A percentile compares a stretch with the other conserved stretches of the same genome.
Evolutionary conservation across 2,113 vertebrate genomes (phyloP).

Genomic region (Pedetes capensis): DNA sequence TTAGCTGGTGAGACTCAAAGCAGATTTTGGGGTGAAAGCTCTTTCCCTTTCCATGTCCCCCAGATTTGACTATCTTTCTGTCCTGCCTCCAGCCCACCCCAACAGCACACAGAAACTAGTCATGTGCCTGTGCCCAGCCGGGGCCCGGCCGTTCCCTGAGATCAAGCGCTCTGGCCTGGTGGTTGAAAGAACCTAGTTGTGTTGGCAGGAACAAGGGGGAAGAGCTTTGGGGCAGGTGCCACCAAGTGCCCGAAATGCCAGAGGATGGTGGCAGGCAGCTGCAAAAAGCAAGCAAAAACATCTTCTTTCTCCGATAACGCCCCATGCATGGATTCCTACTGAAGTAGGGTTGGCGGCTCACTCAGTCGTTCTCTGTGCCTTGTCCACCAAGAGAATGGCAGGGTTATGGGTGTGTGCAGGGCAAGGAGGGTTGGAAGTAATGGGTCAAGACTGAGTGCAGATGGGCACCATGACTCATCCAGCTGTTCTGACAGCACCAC

Average conservation of each 20-base stretch:
- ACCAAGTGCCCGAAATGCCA: accelerated
- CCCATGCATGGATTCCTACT: background rate
- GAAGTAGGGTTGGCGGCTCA: no score
- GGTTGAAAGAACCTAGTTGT: background rate
- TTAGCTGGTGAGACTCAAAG: no score
- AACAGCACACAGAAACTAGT: no score
- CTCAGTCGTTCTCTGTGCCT: background rate
- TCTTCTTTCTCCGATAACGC: no score
- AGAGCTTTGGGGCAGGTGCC: background rate
- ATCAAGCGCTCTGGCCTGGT: background rate
- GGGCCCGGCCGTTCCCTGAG: background rate
- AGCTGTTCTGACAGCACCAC: no score
- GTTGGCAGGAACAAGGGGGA: background rate
- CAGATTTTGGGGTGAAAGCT: no score
- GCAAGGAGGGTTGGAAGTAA: no score
- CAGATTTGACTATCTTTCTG: no score
- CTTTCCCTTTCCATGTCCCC: no score
- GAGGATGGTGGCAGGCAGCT: background rate
- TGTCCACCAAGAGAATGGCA: accelerated
- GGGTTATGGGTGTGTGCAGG: background rate
- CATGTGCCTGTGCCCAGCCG: background rate
- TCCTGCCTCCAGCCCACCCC: accelerated
- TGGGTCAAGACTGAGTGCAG: background rate
- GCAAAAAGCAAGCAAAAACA: background rate
- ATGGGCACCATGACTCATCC: background rate